Evolutionary conservation across 2,797 vertebrate genomes (phyloP).

Genomic region (Cephalopachus bancanus): DNA sequence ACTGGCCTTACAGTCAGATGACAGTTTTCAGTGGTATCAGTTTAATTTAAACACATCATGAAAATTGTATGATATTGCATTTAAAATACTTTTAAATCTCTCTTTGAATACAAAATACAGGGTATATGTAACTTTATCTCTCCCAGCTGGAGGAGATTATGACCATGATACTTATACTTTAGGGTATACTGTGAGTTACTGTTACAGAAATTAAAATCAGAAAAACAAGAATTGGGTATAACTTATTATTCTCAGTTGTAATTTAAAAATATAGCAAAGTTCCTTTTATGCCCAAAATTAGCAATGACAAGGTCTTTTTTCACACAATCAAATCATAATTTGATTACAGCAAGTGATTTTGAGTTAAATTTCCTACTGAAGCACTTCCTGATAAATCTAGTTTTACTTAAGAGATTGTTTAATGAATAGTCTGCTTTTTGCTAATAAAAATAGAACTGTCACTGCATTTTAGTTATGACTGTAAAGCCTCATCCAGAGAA

Average conservation of each 20-base stretch:
- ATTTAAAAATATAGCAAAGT: not conserved
- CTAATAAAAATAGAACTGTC: not conserved
- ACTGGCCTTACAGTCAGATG: not conserved
- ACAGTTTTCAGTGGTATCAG: not conserved
- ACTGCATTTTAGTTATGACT: not conserved
- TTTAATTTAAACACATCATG: slow-evolving; percentile 5
- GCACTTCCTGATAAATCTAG: not conserved
- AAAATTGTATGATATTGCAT: not conserved
- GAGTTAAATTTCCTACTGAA: not conserved
- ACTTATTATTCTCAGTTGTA: not conserved
- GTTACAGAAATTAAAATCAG: not conserved
- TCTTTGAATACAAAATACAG: not conserved
- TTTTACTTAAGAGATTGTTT: not conserved
- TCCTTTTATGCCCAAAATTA: not conserved
- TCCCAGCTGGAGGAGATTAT: not conserved
- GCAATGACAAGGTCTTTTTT: not conserved
- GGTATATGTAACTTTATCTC: not conserved
- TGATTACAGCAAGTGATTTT: not conserved
- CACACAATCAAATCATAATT: not conserved
- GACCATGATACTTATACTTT: not conserved
- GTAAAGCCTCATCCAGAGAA: not conserved
- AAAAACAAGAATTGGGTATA: not conserved
- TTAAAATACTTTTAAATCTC: not conserved
- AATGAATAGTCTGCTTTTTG: not conserved
- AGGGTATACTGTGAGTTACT: not conserved